Base-by-base conservation (phyloP, 2,888 invertebrate genomes). In the Mythimna loreyi region DNA sequence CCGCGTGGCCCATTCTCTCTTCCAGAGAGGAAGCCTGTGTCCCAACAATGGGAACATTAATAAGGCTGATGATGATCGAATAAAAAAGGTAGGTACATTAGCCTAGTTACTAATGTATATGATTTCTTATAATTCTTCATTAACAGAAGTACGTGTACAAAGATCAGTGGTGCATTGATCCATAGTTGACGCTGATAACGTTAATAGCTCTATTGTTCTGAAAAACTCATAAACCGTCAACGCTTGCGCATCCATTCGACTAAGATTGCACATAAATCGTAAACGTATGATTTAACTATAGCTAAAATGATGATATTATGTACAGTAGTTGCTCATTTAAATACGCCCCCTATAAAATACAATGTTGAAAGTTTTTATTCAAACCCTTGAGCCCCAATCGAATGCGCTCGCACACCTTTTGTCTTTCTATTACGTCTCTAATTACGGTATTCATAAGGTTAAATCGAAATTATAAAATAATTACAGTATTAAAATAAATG, bases 181-280 rank as follows among this genome's bases (percentile, higher is more conserved):
- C 82, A 74, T 72, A 81, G 52, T 74, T 61, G 55, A 50, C 63
- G 55, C 63, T 78, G 83, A 86, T 89, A 89, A 66, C 80, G 68
- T 66, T 85, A 88, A 88, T 85, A 63, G 71, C 65, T 65, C 79
- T 83, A 85, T 87, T 85, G 84, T 86, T 86, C 77, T 78, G 57
- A 73, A 78, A 71, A 61, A 40, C 52, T 78, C 78, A 72, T 84
- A 78, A 75, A 81, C 60, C 23, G 49, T 28, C 55, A n/a, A 61
- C 52, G 25, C 72, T 65, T 25, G 33, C 40, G 62, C 69, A 69
- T 74, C 43, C 49, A 69, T 50, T 63, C 19, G 16, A 62, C 43
- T 61, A 75, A 64, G 65, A 76, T 66, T 55, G 43, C 76, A 62
- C 57, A 75, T 72, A 63, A 74, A 72, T 75, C 30, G 23, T 66